These are phyloP conservation scores for Lepidothrix coronata DNA, from an alignment of 2,113 vertebrate species.

Conservation along the genomic window DNA sequence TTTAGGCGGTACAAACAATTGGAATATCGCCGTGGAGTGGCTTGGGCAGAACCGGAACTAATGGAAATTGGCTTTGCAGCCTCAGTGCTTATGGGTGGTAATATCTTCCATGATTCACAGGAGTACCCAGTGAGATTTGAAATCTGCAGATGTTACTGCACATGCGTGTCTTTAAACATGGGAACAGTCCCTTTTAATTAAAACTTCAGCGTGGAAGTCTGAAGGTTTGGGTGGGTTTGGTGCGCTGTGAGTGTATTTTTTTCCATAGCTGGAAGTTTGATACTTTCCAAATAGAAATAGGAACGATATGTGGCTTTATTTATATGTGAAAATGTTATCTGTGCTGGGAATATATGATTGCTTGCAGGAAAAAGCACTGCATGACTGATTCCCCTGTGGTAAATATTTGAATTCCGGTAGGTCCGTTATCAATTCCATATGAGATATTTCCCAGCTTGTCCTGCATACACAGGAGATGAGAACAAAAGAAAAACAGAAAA, in stretches of 20 bases:
- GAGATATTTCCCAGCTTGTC: neutral
- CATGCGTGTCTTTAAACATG: neutral
- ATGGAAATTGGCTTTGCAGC: conserved; percentile 7
- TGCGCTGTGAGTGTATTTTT: neutral
- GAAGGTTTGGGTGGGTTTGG: neutral
- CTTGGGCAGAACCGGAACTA: neutral
- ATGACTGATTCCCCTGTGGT: neutral
- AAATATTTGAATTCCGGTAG: conserved; percentile 20
- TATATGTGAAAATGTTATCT: neutral
- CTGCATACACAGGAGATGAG: neutral
- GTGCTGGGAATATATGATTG: neutral
- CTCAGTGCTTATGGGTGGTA: neutral
- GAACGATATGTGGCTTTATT: neutral
- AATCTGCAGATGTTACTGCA: neutral
- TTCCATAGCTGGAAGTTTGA: neutral
- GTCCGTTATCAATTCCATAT: conserved; percentile 19
- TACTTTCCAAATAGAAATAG: neutral
- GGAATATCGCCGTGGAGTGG: neutral
- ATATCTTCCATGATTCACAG: neutral
- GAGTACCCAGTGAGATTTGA: neutral
- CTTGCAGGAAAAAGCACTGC: conserved; percentile 5
- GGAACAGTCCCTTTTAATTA: neutral
- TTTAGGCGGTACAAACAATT: neutral
- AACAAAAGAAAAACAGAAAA: neutral
- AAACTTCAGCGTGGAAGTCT: neutral